These are phyloP conservation scores for Ahaetulla prasina DNA, from an alignment of 2,113 vertebrate genomes.

Conservation along the genomic window DNA sequence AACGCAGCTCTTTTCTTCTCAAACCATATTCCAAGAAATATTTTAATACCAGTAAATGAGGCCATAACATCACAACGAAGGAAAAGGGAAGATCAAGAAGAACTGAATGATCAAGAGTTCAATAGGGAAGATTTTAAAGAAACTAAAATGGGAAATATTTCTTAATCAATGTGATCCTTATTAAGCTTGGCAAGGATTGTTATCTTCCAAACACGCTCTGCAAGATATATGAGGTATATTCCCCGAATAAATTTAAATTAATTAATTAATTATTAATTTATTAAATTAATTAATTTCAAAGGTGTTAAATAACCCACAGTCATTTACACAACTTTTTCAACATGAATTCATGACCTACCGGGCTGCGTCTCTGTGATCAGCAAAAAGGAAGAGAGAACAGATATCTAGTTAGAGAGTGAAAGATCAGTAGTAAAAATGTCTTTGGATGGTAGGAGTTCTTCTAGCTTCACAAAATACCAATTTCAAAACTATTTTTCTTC, in stretches of 20 bases:
- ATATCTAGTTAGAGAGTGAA: slow-evolving; percentile 96
- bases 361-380: slow-evolving; percentile 98
- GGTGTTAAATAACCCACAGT: neutral
- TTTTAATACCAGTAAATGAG: neutral
- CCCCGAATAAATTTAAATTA: neutral
- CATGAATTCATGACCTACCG: slow-evolving; percentile 79
- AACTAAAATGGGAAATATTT: neutral
- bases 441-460: slow-evolving; percentile 27
- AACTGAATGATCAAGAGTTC: neutral
- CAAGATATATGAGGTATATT: neutral
- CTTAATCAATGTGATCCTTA: neutral
- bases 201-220: neutral
- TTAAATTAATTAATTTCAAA: too few relatives aligned
- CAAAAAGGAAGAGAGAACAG: slow-evolving; percentile 98
- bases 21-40: neutral
- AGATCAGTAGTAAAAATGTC: slow-evolving; percentile 83
- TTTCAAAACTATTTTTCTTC: neutral
- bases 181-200: neutral
- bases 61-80: neutral
- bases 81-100: neutral
- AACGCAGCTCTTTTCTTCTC: neutral
- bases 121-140: neutral
- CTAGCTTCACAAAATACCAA: neutral
- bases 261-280: too few relatives aligned
- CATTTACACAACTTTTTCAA: slow-evolving; percentile 30